phyloP scores from a whole-genome alignment of 2,797 vertebrate genomes.

The Spinus olivaceus region DNA sequence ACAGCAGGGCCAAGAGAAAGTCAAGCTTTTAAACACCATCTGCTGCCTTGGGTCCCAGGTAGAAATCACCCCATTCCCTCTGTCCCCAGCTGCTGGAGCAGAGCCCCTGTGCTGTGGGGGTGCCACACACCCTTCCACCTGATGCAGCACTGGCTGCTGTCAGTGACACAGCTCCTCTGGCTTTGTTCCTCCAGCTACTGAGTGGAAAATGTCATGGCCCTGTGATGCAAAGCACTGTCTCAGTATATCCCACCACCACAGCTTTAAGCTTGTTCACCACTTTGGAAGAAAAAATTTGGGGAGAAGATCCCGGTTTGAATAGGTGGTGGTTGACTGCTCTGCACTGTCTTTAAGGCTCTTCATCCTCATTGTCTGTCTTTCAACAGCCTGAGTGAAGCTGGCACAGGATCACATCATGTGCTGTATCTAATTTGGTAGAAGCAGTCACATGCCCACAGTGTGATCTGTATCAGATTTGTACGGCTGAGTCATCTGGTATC shows the following conservation, averaged over 20 bases:
- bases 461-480: slow-evolving; percentile 37
- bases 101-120: neutral
- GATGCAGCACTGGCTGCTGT: accelerated
- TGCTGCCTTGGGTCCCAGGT: neutral
- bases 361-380: neutral
- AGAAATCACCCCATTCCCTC: neutral
- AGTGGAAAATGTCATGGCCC: accelerated
- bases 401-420: neutral
- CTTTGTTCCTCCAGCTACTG: neutral
- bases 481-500: slow-evolving; percentile 21
- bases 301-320: neutral
- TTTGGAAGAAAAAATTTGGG: neutral
- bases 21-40: neutral
- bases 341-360: neutral
- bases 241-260: neutral
- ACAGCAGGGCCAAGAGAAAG: neutral
- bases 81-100: neutral
- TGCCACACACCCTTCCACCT: accelerated
- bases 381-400: slow-evolving; percentile 6
- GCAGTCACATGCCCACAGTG: slow-evolving; percentile 13
- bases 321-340: neutral
- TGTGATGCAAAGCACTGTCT: neutral
- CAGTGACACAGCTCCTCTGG: neutral
- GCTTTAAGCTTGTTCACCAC: neutral
- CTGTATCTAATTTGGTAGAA: slow-evolving; percentile 33